Conservation (phyloP, 1,140 invertebrate species). For the Bombus consobrinus region DNA sequence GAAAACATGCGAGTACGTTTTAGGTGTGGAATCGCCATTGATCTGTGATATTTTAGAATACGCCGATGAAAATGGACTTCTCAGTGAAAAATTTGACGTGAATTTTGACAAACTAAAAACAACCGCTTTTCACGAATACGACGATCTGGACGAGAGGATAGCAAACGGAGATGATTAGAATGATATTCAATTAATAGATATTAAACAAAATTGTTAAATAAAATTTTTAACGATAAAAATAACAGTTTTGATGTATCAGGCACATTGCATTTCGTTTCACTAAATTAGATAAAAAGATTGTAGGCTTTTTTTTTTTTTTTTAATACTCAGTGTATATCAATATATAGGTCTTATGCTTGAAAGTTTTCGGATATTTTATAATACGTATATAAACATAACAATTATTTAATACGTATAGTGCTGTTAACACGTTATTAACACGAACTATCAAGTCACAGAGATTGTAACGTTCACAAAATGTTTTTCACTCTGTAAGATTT, state of each 20-base stretch:
- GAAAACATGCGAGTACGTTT: conserved; percentile 94
- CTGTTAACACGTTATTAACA: background rate
- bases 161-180: conserved; percentile 75
- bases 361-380: background rate
- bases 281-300: conserved; percentile 5
- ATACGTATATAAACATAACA: background rate
- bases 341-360: background rate
- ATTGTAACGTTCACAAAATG: background rate
- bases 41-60: conserved; percentile 92
- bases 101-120: conserved; percentile 81
- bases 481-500: conserved; percentile 33
- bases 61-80: conserved; percentile 89
- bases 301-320: background rate
- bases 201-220: background rate
- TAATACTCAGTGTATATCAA: background rate
- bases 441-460: background rate
- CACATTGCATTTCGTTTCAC: conserved; percentile 21
- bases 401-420: background rate
- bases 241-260: background rate
- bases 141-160: conserved; percentile 76
- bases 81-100: conserved; percentile 76
- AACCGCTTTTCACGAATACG: conserved; percentile 62
- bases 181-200: conserved; percentile 40
- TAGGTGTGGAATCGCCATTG: conserved; percentile 94
- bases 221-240: background rate